Conservation (phyloP, 2,113 vertebrate species). For the Illadopsis cleaveri region DNA sequence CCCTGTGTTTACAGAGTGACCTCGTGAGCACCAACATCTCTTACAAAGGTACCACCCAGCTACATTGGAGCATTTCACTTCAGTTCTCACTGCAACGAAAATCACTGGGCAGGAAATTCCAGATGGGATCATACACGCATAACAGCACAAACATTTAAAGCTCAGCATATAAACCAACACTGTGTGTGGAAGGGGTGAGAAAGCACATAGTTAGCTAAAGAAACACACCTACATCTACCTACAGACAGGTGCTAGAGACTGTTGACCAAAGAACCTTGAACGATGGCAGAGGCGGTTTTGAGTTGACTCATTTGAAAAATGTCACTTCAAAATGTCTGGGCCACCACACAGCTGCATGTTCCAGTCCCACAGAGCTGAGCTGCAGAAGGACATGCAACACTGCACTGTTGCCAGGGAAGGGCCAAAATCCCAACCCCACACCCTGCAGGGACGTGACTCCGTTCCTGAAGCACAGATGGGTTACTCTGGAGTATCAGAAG, state of each 20-base stretch:
- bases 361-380: neutral
- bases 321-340: neutral
- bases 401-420: neutral
- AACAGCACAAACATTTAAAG: neutral
- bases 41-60: neutral
- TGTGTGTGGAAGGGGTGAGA: neutral
- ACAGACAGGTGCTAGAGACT: neutral
- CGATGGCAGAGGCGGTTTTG: fast-evolving
- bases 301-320: neutral
- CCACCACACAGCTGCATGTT: neutral
- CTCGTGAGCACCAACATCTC: neutral
- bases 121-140: neutral
- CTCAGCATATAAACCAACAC: neutral
- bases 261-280: neutral
- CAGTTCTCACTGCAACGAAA: neutral
- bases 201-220: neutral
- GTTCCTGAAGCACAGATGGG: neutral
- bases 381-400: neutral
- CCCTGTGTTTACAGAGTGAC: neutral
- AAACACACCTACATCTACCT: neutral
- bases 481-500: neutral
- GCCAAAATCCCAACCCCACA: neutral
- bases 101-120: neutral
- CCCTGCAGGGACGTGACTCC: neutral
- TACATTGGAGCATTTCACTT: neutral